A percentile compares a stretch with the other conserved stretches of the same genome.
Evolutionary conservation across 2,113 vertebrate species (phyloP).

Genomic region (Callospermophilus lateralis): DNA sequence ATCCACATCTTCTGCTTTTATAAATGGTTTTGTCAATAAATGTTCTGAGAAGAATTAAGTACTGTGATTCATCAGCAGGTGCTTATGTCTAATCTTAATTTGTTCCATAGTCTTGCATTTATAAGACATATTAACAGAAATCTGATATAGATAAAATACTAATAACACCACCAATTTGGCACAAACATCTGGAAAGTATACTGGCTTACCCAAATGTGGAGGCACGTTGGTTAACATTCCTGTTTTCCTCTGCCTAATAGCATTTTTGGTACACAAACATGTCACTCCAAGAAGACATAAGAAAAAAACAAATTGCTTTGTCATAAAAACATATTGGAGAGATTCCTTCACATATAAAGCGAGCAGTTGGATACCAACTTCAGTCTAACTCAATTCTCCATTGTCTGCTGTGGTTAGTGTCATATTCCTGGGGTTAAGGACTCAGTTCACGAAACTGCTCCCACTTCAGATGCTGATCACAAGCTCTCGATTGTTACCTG

Average conservation of each 20-base stretch:
- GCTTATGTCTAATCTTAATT: constrained; percentile 53
- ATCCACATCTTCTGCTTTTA: constrained; percentile 32
- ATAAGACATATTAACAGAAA: constrained; percentile 34
- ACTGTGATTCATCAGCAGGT: constrained; percentile 3
- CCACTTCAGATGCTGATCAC: background rate
- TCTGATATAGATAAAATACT: constrained; percentile 26
- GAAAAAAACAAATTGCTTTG: background rate
- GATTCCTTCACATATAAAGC: background rate
- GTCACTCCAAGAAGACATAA: background rate
- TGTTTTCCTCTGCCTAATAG: constrained; percentile 12
- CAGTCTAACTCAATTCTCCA: background rate
- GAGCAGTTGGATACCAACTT: background rate
- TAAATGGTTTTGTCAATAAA: constrained; percentile 63
- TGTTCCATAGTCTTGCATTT: constrained; percentile 47
- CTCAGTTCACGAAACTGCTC: background rate
- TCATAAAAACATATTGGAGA: background rate
- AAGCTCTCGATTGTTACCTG: background rate
- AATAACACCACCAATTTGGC: background rate
- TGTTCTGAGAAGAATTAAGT: constrained; percentile 62
- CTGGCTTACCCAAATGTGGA: background rate
- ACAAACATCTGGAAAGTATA: background rate
- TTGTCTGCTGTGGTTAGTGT: background rate
- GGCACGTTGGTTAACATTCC: background rate
- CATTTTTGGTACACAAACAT: background rate
- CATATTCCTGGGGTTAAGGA: background rate